A percentile compares a stretch with the other conserved stretches of the same genome.
These are phyloP conservation scores for Musca vetustissima DNA, from an alignment of 1,140 invertebrate species.

Conservation along the genomic window DNA sequence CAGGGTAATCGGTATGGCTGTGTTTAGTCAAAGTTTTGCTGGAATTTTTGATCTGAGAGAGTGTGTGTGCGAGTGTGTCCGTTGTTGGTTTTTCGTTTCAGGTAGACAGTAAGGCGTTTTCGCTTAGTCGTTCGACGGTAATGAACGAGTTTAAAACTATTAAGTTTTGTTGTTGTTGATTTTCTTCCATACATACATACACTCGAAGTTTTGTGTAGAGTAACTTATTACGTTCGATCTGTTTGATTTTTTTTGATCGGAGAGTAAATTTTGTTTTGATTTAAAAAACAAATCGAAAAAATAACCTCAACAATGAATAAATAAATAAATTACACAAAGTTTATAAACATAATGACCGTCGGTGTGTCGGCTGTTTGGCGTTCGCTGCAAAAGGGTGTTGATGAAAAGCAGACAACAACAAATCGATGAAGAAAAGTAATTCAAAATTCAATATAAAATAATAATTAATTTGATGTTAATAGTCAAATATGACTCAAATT, in stretches of 20 bases:
- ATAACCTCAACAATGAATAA: not conserved
- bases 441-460: too few relatives aligned
- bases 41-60: not conserved
- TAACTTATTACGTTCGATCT: too few relatives aligned
- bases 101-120: conserved; percentile 55
- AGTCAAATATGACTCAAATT: too few relatives aligned
- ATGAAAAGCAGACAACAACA: too few relatives aligned
- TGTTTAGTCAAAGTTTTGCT: conserved; percentile 8
- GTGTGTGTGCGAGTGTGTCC: conserved; percentile 3
- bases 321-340: not conserved
- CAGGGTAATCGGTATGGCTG: not conserved
- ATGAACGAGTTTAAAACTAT: conserved; percentile 55
- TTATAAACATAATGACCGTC: not conserved
- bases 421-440: too few relatives aligned
- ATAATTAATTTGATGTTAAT: too few relatives aligned
- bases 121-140: conserved; percentile 54
- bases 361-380: too few relatives aligned
- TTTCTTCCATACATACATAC: conserved; percentile 17
- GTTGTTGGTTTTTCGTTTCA: conserved; percentile 47
- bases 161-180: conserved; percentile 6
- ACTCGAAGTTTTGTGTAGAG: not conserved
- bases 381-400: too few relatives aligned
- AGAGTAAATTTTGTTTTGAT: not conserved
- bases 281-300: not conserved
- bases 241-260: too few relatives aligned